A percentile compares a stretch with the other conserved stretches of the same genome.
Evolutionary conservation across 2,797 vertebrate genomes (phyloP).

Genomic region (Tragelaphus oryx): DNA sequence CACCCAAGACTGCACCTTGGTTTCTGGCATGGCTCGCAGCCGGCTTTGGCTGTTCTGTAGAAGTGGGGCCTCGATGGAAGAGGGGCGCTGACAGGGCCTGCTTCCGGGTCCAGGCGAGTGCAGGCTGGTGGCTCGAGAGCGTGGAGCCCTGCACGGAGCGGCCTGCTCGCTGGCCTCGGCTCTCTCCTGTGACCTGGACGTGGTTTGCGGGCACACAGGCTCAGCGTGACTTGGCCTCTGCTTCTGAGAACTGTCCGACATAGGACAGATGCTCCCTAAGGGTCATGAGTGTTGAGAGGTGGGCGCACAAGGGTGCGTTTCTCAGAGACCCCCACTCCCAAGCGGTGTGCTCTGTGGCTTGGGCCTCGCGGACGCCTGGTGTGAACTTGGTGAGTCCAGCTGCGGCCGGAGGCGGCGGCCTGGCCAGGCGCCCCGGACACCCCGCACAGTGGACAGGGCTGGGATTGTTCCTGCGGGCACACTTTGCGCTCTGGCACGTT

Average conservation of each 20-base stretch:
- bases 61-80: background rate
- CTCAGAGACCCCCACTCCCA: background rate
- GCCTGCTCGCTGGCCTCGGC: background rate
- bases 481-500: background rate
- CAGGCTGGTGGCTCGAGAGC: background rate
- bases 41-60: accelerated
- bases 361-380: accelerated
- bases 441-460: background rate
- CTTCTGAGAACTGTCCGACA: background rate
- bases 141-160: background rate
- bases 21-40: background rate
- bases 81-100: background rate
- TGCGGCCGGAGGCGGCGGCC: background rate
- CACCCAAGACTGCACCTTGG: background rate
- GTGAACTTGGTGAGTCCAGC: background rate
- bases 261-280: background rate
- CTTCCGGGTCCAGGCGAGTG: background rate
- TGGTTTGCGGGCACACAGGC: background rate
- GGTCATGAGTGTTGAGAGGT: background rate
- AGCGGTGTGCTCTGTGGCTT: background rate
- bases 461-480: constrained; percentile 20
- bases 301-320: background rate
- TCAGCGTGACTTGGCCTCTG: background rate
- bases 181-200: background rate
- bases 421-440: background rate